These are phyloP conservation scores for Coecobrya sp. DNA, from an alignment of 2,888 invertebrate genomes.

Conservation along the genomic window DNA sequence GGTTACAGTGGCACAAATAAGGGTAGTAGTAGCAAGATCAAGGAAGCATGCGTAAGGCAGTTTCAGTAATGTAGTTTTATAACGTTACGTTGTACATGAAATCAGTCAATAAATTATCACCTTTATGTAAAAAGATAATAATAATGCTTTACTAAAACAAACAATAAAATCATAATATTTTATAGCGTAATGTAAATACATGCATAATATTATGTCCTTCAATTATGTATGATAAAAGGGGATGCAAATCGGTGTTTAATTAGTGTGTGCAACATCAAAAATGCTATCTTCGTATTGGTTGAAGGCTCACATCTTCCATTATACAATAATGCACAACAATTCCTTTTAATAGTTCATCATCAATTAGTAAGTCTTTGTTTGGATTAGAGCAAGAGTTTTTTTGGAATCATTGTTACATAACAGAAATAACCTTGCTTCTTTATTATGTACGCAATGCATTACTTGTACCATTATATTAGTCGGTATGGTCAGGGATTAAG, in stretches of 20 bases:
- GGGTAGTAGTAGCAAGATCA: constrained; percentile 72
- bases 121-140: not conserved
- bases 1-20: constrained; percentile 58
- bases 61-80: not conserved
- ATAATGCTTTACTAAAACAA: not conserved
- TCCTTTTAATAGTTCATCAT: constrained; percentile 20
- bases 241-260: constrained; percentile 9
- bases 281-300: not conserved
- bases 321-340: not conserved
- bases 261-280: not conserved
- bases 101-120: constrained; percentile 16
- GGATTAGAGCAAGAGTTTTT: not conserved
- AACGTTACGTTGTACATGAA: not conserved
- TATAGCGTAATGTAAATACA: not conserved
- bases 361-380: not conserved
- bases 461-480: not conserved
- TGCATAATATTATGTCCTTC: not conserved
- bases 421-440: not conserved
- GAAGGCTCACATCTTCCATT: not conserved
- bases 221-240: constrained; percentile 8
- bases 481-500: constrained; percentile 28
- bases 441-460: not conserved
- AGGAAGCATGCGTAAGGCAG: constrained; percentile 40
- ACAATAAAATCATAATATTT: constrained; percentile 2
- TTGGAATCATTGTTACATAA: not conserved